Base-by-base conservation (phyloP, 37 sponge, comb jelly and placozoan genomes). In the Aphrocallistes beatrix region DNA sequence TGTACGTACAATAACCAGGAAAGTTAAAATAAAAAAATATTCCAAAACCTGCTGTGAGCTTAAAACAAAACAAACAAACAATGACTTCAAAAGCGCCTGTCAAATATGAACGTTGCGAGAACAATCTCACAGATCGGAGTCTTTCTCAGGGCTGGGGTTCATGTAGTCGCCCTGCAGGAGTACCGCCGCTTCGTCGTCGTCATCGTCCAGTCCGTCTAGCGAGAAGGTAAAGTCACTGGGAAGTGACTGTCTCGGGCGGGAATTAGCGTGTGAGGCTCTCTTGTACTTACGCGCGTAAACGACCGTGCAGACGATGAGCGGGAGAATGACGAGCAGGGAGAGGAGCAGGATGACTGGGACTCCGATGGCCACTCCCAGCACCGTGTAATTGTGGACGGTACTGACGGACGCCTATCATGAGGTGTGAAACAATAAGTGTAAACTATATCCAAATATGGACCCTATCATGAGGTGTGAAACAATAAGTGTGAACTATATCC, bases 161-260 rank as follows among this genome's bases (percentile, higher is more conserved):
- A n/a, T 42, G n/a, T n/a, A n/a, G n/a, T n/a, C n/a, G n/a, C n/a
- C n/a, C n/a, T n/a, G n/a, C n/a, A 60, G 8, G n/a, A 3, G 10
- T 25, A 60, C 75, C 10, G 75, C 28, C 1, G 75, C 28, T 13
- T 60, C 75, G 21, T 60, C 75, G 34, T 60, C 75, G 1, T 60
- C 75, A 13, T 60, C 75, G 3, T 60, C 75, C 75, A 60, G 8
- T 28, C 75, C 75, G n/a, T 60, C 75, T 3, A 25, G 75, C n/a
- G 75, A 25, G 75, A 60, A 60, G 28, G n/a, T 28, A 60, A 60
- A 60, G 75, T 60, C n/a, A 60, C n/a, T 60, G n/a, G 75, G 28
- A 6, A 19, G 75, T 13, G 75, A 25, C 75, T 60, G 75, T 60
- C 75, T 60, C 3, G n/a, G 75, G 32, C 75, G 25, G 17, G 75